These are phyloP conservation scores for Mythimna impura DNA, from an alignment of 2,888 invertebrate genomes.

Conservation along the genomic window DNA sequence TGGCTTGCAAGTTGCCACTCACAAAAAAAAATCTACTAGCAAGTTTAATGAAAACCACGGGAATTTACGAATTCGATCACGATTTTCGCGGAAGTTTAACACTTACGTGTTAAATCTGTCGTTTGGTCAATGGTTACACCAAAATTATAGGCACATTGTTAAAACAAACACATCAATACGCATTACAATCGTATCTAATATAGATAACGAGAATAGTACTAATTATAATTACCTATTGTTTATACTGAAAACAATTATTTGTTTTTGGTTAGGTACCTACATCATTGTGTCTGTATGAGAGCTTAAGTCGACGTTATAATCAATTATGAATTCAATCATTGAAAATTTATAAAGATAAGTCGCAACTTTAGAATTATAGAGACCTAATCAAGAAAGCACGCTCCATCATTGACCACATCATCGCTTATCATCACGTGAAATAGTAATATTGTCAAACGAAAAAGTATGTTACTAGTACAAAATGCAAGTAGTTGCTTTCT, in stretches of 20 bases:
- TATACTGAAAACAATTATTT: constrained; percentile 10
- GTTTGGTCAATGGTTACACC: constrained; percentile 31
- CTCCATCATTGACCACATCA: no score
- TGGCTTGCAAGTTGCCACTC: no score
- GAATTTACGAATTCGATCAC: background rate
- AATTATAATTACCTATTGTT: constrained; percentile 20
- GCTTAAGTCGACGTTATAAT: background rate
- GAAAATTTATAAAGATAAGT: no score
- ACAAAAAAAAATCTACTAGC: background rate
- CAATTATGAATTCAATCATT: background rate
- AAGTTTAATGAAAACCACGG: background rate
- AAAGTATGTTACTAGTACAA: background rate
- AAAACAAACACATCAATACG: constrained; percentile 39
- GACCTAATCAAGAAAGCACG: no score
- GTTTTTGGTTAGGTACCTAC: constrained; percentile 1
- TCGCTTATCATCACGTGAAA: background rate
- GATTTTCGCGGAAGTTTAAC: constrained; percentile 50
- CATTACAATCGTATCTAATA: constrained; percentile 21
- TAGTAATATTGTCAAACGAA: background rate
- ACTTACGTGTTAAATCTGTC: background rate
- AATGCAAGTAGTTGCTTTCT: constrained; percentile 2
- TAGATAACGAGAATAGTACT: constrained; percentile 19
- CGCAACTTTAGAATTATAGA: no score
- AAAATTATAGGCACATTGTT: constrained; percentile 45
- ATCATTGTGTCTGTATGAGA: background rate